Conservation (phyloP, 2,888 invertebrate species). For the Helleia helle region DNA sequence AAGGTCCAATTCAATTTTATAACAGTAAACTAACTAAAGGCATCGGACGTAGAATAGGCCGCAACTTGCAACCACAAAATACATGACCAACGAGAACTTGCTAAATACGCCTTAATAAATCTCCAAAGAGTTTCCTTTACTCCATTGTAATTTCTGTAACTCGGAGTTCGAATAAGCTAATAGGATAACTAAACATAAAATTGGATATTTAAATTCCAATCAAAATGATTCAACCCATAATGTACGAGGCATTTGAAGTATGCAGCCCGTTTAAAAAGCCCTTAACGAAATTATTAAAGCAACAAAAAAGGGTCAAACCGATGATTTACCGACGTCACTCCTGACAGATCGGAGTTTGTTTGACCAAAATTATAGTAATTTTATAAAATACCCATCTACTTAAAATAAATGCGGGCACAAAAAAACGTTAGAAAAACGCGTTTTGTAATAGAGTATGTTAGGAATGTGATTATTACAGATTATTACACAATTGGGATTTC, state of each 20-base stretch:
- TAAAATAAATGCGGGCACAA: conserved; percentile 50
- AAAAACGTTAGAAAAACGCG: conserved; percentile 38
- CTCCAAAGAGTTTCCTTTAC: too few species aligned
- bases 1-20: too few species aligned
- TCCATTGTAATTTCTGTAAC: too few species aligned
- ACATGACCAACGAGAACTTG: too few species aligned
- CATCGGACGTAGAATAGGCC: too few species aligned
- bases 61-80: too few species aligned
- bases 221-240: conserved; percentile 54
- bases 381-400: conserved; percentile 66
- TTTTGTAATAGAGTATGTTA: conserved; percentile 49
- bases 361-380: conserved; percentile 70
- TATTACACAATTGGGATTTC: conserved; percentile 21
- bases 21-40: too few species aligned
- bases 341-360: conserved; percentile 69
- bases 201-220: conserved; percentile 24
- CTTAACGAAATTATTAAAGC: conserved; percentile 67
- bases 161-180: too few species aligned
- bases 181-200: neutral
- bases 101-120: too few species aligned
- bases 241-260: conserved; percentile 65
- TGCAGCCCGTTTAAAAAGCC: conserved; percentile 63
- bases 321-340: conserved; percentile 70
- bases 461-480: conserved; percentile 37
- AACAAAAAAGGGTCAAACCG: conserved; percentile 57